Evolutionary conservation across 2,113 vertebrate genomes (phyloP).

Genomic region (Carassius auratus): DNA sequence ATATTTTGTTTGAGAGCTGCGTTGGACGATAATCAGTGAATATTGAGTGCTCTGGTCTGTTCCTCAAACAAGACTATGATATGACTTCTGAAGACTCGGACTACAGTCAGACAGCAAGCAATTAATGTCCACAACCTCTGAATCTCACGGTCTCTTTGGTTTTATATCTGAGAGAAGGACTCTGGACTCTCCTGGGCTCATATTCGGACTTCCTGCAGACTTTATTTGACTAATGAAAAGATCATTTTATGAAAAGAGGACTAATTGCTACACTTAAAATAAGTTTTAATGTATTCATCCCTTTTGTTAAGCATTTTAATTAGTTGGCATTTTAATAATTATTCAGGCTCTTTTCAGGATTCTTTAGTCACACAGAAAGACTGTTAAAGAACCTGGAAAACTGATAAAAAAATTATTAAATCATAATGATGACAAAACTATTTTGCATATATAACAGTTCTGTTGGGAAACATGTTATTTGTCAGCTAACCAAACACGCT

Average conservation of each 20-base stretch:
- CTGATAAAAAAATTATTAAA: not conserved
- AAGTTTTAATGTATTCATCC: not conserved
- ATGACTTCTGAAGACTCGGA: not conserved
- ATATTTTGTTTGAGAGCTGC: not conserved
- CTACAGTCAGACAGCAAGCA: not conserved
- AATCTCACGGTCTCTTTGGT: not conserved
- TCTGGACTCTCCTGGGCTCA: not conserved
- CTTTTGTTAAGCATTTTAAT: conserved; percentile 19
- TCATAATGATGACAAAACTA: not conserved
- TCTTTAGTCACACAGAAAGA: not conserved
- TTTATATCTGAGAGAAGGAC: conserved; percentile 6
- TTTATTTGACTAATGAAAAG: conserved; percentile 4
- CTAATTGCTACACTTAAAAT: not conserved
- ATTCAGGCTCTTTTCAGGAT: not conserved
- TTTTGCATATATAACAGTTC: not conserved
- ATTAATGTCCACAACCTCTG: not conserved
- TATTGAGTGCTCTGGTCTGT: not conserved
- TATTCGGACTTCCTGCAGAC: not conserved
- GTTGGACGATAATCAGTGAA: not conserved
- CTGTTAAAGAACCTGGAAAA: not conserved
- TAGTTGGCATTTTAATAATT: conserved; percentile 23
- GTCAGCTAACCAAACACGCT: not conserved
- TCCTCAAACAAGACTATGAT: not conserved
- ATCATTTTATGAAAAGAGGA: conserved; percentile 12
- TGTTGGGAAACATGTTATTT: not conserved